These are phyloP conservation scores for Wiebesia pumilae DNA, from an alignment of 1,140 invertebrate genomes.

Conservation along the genomic window DNA sequence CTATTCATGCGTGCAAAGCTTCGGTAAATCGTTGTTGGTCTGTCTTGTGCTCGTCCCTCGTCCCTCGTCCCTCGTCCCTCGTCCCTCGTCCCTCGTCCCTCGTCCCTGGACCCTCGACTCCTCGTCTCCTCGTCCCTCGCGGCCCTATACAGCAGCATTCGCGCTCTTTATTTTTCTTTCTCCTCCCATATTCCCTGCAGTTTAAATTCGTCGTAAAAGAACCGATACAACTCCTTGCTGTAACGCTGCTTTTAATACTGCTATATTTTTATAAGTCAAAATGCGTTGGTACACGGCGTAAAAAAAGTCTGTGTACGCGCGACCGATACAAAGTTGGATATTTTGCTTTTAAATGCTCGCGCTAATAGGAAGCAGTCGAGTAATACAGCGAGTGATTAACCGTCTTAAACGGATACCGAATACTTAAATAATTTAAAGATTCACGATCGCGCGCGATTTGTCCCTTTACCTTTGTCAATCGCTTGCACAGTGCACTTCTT, in stretches of 20 bases:
- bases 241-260: background rate
- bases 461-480: too few species aligned
- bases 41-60: background rate
- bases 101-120: background rate
- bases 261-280: background rate
- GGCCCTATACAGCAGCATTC: background rate
- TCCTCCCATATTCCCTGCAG: background rate
- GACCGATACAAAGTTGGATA: too few species aligned
- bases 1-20: slow-evolving; percentile 17
- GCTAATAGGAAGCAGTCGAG: too few species aligned
- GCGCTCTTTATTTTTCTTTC: slow-evolving; percentile 15
- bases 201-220: background rate
- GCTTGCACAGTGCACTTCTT: too few species aligned
- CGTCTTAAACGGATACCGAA: too few species aligned
- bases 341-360: too few species aligned
- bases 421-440: too few species aligned
- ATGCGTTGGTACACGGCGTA: background rate
- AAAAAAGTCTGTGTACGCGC: too few species aligned
- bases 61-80: background rate
- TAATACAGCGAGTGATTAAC: too few species aligned
- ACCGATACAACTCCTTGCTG: background rate
- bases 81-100: background rate
- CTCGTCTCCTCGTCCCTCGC: background rate
- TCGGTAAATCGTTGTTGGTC: slow-evolving; percentile 17
- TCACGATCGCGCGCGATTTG: too few species aligned